Evolutionary conservation across 1,140 invertebrate species (phyloP), one percentile per base, ranked within the genome.

Genomic region (Varroa destructor): DNA sequence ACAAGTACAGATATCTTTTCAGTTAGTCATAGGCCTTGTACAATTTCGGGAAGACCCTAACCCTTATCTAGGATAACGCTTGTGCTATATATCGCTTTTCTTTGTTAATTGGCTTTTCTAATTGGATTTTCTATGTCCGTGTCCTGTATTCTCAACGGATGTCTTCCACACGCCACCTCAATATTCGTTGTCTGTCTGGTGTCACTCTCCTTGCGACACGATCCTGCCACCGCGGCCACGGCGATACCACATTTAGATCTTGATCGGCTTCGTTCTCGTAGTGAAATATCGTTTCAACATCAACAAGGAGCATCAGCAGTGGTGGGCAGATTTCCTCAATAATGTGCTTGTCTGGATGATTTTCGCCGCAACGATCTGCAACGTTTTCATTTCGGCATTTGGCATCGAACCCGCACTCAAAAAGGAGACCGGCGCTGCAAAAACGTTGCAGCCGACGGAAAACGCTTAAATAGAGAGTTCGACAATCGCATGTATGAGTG

Each of bases 271-370:
- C 25, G 58, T 76, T 10, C 57, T 77, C 10, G 72, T 76, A 4
- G 8, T 77, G 43, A 76, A 75, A 55, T 71, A 70, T 1, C 73
- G 75, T 10, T 75, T 74, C 61, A 75, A 77, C 67, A 74, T 77
- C 56, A 75, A 76, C 56, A 55, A 73, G 71, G 25, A 71, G 1
- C 71, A 67, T 43, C 74, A 75, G 43, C 75, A 75, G 36, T 67
- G 58, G 4, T 56, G 58, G 58, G 75, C 75, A 1, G 72, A 75
- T 55, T 40, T 71, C 6, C 56, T 75, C 12, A 75, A 75, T 36
- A 75, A 75, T 43, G 58, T 75, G 37, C 72, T 72, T 36, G 74
- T 75, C 56, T 74, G 74, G 37, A 74, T 74, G 56, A 73, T 75
- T 46, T 75, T 75, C 64, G 70, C 74, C n/a, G 74, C 74, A 36